Conservation (phyloP, 2,797 vertebrate genomes). For the Scolopax rusticola region DNA sequence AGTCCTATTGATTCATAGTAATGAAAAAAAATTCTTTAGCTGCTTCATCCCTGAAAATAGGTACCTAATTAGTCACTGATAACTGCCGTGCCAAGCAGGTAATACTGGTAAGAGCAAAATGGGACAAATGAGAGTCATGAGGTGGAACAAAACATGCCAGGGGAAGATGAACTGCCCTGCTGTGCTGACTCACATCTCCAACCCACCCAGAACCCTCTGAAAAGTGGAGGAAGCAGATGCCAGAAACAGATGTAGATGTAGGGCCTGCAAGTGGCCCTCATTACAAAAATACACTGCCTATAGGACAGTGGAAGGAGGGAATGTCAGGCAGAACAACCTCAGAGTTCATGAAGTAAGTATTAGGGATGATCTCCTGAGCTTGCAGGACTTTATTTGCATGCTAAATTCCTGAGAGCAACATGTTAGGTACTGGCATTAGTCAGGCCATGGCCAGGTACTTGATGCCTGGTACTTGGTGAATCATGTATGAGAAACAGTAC, state of each 20-base stretch:
- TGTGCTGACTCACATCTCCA: not conserved
- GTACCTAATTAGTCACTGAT: not conserved
- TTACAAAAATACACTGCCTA: not conserved
- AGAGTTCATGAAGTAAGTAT: not conserved
- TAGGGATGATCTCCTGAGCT: not conserved
- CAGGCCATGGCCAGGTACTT: not conserved
- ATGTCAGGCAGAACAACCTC: not conserved
- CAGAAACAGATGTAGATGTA: not conserved
- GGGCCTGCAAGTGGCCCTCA: not conserved
- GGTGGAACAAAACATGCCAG: not conserved
- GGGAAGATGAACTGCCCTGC: slow-evolving; percentile 1
- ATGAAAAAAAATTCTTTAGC: slow-evolving; percentile 18
- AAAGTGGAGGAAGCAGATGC: not conserved
- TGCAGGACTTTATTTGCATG: not conserved
- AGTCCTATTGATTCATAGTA: not conserved
- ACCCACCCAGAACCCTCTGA: not conserved
- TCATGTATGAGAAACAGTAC: not conserved
- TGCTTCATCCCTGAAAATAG: not conserved
- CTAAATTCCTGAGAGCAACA: not conserved
- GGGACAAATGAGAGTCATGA: not conserved
- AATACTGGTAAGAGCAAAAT: not conserved
- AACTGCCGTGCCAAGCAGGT: slow-evolving; percentile 2
- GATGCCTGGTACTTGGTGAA: not conserved
- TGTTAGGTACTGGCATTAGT: not conserved
- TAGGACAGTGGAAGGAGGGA: not conserved